phyloP scores from a whole-genome alignment of 2,113 vertebrate genomes.

The Callocephalon fimbriatum region DNA sequence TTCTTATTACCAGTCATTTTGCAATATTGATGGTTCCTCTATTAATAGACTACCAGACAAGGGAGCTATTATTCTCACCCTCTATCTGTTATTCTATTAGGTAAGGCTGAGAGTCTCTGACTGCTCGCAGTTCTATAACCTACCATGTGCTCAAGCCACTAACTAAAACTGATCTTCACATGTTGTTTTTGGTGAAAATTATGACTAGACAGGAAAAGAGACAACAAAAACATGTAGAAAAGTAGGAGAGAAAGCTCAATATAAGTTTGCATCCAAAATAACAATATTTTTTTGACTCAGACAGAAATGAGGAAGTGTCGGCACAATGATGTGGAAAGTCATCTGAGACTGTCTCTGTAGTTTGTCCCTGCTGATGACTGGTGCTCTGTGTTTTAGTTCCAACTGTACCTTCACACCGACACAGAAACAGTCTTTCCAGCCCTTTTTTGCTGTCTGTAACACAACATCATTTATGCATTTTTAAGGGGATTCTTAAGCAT shows the following conservation, averaged over 20 bases:
- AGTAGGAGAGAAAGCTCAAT: not conserved
- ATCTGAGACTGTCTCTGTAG: not conserved
- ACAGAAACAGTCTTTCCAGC: not conserved
- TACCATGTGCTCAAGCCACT: constrained; percentile 34
- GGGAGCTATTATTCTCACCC: constrained; percentile 62
- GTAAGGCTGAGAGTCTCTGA: constrained; percentile 50
- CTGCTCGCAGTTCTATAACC: constrained; percentile 29
- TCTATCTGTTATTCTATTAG: constrained; percentile 76
- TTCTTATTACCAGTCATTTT: constrained; percentile 71
- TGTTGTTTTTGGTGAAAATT: constrained; percentile 64
- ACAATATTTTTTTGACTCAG: constrained; percentile 23
- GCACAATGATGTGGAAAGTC: constrained; percentile 30
- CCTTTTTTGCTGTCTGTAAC: not conserved
- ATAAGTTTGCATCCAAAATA: constrained; percentile 36
- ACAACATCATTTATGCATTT: not conserved
- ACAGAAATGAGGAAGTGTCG: constrained; percentile 30
- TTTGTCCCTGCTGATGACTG: not conserved
- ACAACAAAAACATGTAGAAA: constrained; percentile 49
- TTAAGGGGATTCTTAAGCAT: not conserved
- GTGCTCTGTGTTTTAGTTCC: not conserved
- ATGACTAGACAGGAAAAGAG: constrained; percentile 64
- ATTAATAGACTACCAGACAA: constrained; percentile 74
- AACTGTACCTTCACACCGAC: not conserved
- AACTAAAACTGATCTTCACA: constrained; percentile 26
- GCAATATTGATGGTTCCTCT: constrained; percentile 70